phyloP scores from a whole-genome alignment of 2,797 vertebrate species.

The Melopsittacus undulatus region DNA sequence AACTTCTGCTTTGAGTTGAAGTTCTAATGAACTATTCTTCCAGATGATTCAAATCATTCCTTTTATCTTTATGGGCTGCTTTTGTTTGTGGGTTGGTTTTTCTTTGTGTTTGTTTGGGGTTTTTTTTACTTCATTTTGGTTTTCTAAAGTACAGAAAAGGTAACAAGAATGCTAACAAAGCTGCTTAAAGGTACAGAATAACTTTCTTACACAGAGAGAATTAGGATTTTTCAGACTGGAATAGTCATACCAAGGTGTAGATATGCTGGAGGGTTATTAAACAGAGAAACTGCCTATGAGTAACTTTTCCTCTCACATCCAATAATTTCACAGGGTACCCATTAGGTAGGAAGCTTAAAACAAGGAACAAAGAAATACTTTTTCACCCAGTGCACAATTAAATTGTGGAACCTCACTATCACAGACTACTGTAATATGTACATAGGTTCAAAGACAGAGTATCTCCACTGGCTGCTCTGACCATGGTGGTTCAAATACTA shows the following conservation, averaged over 20 bases:
- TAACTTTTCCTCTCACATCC: neutral
- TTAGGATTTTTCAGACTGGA: neutral
- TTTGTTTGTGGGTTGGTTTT: neutral
- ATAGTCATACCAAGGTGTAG: neutral
- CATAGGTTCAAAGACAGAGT: neutral
- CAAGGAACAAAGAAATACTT: neutral
- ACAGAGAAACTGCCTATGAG: neutral
- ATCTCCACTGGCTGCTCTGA: neutral
- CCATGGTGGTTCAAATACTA: neutral
- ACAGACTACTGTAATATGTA: neutral
- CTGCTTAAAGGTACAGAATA: neutral
- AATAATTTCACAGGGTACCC: neutral
- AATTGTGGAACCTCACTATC: neutral
- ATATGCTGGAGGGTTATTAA: neutral
- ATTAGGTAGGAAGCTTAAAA: neutral
- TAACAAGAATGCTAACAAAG: neutral
- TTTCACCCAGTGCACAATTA: neutral
- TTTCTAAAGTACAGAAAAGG: neutral
- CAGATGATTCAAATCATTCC: neutral
- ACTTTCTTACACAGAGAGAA: neutral
- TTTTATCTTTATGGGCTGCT: neutral
- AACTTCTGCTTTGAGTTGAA: neutral
- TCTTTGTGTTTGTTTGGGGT: neutral
- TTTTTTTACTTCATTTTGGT: neutral
- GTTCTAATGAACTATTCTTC: neutral